Conservation (phyloP, 2,797 vertebrate species). For the Poeciliopsis presidionis region DNA sequence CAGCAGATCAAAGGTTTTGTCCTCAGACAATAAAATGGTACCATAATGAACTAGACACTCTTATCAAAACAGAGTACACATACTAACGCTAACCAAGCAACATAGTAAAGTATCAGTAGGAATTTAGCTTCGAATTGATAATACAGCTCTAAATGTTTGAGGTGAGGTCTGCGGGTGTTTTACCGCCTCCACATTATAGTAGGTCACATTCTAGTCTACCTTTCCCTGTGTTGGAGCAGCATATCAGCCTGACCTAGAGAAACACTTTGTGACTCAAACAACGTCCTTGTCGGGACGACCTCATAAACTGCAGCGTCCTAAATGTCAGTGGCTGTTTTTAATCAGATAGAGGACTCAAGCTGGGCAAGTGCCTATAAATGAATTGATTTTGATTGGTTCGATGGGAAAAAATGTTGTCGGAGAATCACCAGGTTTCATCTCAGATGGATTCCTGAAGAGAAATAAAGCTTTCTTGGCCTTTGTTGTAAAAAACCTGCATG, state of each 20-base stretch:
- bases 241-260: neutral
- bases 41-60: neutral
- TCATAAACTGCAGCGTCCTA: neutral
- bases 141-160: neutral
- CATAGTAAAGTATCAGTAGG: neutral
- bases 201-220: neutral
- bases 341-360: neutral
- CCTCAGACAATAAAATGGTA: neutral
- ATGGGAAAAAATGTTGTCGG: neutral
- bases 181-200: no score
- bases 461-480: neutral
- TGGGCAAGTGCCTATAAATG: neutral
- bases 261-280: neutral
- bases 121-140: neutral
- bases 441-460: neutral
- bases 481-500: neutral
- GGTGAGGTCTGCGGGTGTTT: neutral
- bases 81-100: neutral
- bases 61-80: neutral
- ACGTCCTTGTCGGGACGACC: neutral
- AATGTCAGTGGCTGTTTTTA: neutral
- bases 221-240: neutral
- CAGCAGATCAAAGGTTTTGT: neutral
- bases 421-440: neutral
- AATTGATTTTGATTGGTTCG: neutral